phyloP scores from a whole-genome alignment of 2,113 vertebrate species.

The Saimiri boliviensis region DNA sequence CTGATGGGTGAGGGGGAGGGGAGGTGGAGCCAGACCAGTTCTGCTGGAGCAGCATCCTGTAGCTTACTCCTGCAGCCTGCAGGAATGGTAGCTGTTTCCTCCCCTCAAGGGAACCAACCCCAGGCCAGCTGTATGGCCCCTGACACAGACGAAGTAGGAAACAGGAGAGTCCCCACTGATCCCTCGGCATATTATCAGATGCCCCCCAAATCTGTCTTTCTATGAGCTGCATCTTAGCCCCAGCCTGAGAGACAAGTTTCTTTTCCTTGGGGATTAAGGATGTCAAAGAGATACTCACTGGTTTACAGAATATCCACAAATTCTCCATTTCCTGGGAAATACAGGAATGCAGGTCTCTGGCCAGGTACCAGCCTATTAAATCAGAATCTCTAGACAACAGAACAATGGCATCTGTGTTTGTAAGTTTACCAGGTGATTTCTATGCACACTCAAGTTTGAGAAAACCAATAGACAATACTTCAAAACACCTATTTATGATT shows the following conservation, averaged over 20 bases:
- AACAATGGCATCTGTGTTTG: not conserved
- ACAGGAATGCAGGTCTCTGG: not conserved
- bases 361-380: not conserved
- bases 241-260: not conserved
- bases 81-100: slow-evolving; percentile 6
- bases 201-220: not conserved
- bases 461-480: not conserved
- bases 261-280: not conserved
- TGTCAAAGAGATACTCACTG: not conserved
- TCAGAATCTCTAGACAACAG: not conserved
- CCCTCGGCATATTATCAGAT: not conserved
- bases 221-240: not conserved
- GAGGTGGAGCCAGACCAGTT: not conserved
- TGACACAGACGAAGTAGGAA: not conserved
- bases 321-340: not conserved
- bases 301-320: not conserved
- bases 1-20: not conserved
- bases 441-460: not conserved
- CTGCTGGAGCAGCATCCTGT: not conserved
- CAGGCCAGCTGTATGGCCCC: not conserved
- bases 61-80: not conserved
- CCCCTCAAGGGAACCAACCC: not conserved
- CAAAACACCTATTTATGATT: not conserved
- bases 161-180: not conserved
- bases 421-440: not conserved